phyloP scores from a whole-genome alignment of 2,888 invertebrate genomes.

The Limnephilus lunatus region DNA sequence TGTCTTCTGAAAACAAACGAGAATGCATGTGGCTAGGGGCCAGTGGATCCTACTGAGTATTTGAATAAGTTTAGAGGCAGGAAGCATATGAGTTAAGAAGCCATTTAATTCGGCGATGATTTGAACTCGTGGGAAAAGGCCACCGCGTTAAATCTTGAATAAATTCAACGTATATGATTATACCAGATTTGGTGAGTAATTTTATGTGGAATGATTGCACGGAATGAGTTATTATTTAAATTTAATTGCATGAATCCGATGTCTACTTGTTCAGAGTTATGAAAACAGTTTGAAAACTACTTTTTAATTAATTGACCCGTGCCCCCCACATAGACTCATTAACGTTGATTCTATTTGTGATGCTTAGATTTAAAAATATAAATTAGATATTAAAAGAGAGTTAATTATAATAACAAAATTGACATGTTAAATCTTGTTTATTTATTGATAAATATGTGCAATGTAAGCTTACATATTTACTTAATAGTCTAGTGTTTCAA shows the following conservation, averaged over 20 bases:
- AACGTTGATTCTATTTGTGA: not conserved
- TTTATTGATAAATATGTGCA: no score
- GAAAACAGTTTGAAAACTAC: not conserved
- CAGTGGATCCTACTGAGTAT: not conserved
- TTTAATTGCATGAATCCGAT: not conserved
- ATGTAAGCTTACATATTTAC: no score
- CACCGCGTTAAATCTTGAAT: not conserved
- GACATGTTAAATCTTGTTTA: not conserved
- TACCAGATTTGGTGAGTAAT: not conserved
- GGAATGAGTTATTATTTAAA: not conserved
- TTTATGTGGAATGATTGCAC: not conserved
- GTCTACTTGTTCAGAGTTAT: not conserved
- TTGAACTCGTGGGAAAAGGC: conserved; percentile 51
- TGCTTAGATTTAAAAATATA: not conserved
- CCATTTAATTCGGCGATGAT: conserved; percentile 34
- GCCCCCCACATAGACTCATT: not conserved
- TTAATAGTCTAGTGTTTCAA: no score
- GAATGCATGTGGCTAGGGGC: not conserved
- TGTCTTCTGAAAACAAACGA: conserved; percentile 8
- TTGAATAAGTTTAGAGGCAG: conserved; percentile 30
- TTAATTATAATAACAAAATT: not conserved
- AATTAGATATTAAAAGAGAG: not conserved
- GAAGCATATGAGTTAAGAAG: conserved; percentile 42
- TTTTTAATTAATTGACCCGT: conserved; percentile 2
- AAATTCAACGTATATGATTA: not conserved